These are phyloP conservation scores for Chaetorhynchus papuensis DNA, from an alignment of 2,113 vertebrate genomes.

Conservation along the genomic window DNA sequence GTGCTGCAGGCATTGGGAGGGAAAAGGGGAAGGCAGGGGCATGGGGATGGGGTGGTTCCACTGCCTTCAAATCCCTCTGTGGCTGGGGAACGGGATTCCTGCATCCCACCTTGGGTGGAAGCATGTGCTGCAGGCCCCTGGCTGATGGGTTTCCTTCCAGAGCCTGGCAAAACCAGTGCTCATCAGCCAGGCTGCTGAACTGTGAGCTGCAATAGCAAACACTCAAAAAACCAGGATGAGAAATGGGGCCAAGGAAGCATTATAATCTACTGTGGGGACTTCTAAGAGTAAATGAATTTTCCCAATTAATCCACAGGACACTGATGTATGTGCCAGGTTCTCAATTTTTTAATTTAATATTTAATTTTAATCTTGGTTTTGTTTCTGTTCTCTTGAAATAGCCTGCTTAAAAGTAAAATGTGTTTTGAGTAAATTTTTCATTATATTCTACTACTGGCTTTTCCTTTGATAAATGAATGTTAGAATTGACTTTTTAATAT, in stretches of 20 bases:
- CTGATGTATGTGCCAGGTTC: background rate
- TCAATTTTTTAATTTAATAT: background rate
- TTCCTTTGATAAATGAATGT: background rate
- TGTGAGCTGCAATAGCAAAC: background rate
- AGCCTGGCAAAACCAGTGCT: background rate
- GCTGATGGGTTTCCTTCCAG: rapidly evolving
- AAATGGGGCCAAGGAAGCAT: background rate
- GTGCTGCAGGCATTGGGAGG: too few species aligned
- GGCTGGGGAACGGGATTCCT: rapidly evolving
- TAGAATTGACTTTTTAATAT: background rate
- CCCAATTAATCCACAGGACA: background rate
- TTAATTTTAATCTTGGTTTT: conserved; percentile 4
- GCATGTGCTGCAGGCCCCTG: rapidly evolving
- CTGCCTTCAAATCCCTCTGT: background rate
- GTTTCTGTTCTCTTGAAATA: background rate
- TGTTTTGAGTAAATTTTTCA: background rate
- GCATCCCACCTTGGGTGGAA: rapidly evolving
- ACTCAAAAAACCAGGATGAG: background rate
- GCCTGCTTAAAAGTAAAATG: background rate
- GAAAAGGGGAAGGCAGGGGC: background rate
- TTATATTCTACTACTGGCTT: background rate
- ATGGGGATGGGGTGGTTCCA: background rate
- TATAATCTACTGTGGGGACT: background rate
- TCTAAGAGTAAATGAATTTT: background rate
- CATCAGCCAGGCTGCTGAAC: background rate